Conservation (phyloP, 2,888 invertebrate genomes). For the Nemoura dubitans region DNA sequence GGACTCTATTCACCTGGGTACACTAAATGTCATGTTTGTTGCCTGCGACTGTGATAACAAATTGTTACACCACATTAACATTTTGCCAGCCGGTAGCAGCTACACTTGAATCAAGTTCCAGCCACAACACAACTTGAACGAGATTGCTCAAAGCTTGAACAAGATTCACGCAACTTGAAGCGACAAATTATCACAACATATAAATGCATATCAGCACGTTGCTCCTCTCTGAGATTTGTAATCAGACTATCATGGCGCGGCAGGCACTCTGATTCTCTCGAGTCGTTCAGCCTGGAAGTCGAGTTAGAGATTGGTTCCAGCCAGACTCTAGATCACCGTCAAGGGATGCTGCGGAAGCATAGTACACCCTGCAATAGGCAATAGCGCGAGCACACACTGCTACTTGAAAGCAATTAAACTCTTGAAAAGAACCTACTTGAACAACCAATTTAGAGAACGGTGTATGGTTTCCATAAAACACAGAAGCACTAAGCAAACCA, state of each 20-base stretch:
- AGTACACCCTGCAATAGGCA: background rate
- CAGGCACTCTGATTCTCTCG: background rate
- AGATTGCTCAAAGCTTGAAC: background rate
- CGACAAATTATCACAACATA: background rate
- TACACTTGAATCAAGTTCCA: no score
- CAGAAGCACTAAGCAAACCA: slow-evolving; percentile 22
- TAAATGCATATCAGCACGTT: background rate
- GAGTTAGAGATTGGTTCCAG: no score
- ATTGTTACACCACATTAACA: background rate
- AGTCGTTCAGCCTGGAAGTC: no score
- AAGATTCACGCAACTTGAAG: background rate
- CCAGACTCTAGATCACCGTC: no score
- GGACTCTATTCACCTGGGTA: background rate
- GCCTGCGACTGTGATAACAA: background rate
- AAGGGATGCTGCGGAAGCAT: no score
- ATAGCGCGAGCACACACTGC: background rate
- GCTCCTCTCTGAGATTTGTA: background rate
- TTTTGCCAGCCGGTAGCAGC: no score
- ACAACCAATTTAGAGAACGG: slow-evolving; percentile 36
- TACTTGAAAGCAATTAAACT: slow-evolving; percentile 40
- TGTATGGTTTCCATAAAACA: slow-evolving; percentile 4
- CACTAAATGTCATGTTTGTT: background rate
- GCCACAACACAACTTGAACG: background rate
- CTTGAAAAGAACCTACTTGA: slow-evolving; percentile 16
- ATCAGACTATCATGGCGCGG: background rate